Evolutionary conservation across 2,888 invertebrate genomes (phyloP), one percentile per base, ranked within the genome.

Genomic region (Sarcophaga variegata): DNA sequence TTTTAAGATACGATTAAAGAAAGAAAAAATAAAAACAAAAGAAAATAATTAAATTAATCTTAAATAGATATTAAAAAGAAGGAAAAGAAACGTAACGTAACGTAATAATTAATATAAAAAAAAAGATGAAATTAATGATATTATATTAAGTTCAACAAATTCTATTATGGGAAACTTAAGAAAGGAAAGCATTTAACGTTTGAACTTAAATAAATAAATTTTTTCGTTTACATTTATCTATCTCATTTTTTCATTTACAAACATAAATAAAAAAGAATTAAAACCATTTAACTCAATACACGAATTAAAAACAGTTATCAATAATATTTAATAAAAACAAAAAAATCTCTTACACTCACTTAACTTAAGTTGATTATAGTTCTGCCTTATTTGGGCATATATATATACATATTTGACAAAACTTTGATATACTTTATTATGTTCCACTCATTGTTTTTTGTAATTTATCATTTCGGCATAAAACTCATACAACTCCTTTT

Each of bases 141-240:
- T 89, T 87, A 89, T 88, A 17, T 76, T 80, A 84, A 84, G 84
- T 84, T 84, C 84, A 84, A 84, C 84, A 80, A 85, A 81, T 67
- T 85, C 84, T 85, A 85, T 85, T 85, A 85, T 85, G 84, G 84
- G 84, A 80, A 77, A 85, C 71, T 85, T 85, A 81, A 37, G 37
- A 10, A 83, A 54, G 3, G 17, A 54, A 49, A 75, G 75, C 71
- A 72, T 81, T 85, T 81, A 80, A 85, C 80, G 80, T 54, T 54
- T 54, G 80, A 85, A 85, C 84, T 85, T 81, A 81, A 79, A 85
- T 76, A 81, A 74, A 71, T 70, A 60, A 71, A 60, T 66, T 85
- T 54, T 85, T 85, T 85, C 70, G 80, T 80, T 85, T 77, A 76
- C 54, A 66, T 72, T 66, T 25, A 66, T 54, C 72, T 76, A 67